Percentiles rank a stretch among this genome's conserved stretches.
Conservation (phyloP, 2,888 invertebrate genomes). For the Entomobrya proxima region DNA sequence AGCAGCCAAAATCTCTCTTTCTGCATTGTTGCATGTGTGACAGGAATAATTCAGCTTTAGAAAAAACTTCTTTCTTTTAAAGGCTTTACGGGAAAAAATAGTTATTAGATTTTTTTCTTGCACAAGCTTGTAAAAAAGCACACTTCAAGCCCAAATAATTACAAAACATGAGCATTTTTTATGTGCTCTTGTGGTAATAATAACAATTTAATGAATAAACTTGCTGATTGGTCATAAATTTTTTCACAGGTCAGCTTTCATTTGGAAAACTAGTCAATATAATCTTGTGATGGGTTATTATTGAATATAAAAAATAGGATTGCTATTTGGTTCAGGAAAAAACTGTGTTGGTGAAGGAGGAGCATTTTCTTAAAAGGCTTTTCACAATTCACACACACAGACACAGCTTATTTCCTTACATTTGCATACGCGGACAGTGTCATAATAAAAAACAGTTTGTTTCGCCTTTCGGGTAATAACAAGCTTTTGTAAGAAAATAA, state of each 20-base stretch:
- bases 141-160: neutral
- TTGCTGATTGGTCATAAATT: constrained; percentile 58
- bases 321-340: neutral
- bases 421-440: constrained; percentile 17
- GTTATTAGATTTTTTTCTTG: constrained; percentile 3
- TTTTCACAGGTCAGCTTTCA: constrained; percentile 45
- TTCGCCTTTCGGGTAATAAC: neutral
- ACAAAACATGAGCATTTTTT: neutral
- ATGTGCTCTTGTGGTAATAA: neutral
- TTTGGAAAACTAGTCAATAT: neutral
- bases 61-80: neutral
- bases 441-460: constrained; percentile 6
- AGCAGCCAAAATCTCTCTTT: constrained; percentile 33
- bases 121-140: neutral
- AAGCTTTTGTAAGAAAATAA: neutral
- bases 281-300: too few species aligned
- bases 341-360: neutral
- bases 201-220: constrained; percentile 51
- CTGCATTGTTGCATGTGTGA: constrained; percentile 53
- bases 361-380: too few species aligned
- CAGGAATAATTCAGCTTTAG: constrained; percentile 48
- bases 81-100: too few species aligned
- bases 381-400: constrained; percentile 21
- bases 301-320: too few species aligned
- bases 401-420: constrained; percentile 22